These are phyloP conservation scores for Stenoptilia bipunctidactyla DNA, from an alignment of 2,888 invertebrate genomes.

Conservation along the genomic window DNA sequence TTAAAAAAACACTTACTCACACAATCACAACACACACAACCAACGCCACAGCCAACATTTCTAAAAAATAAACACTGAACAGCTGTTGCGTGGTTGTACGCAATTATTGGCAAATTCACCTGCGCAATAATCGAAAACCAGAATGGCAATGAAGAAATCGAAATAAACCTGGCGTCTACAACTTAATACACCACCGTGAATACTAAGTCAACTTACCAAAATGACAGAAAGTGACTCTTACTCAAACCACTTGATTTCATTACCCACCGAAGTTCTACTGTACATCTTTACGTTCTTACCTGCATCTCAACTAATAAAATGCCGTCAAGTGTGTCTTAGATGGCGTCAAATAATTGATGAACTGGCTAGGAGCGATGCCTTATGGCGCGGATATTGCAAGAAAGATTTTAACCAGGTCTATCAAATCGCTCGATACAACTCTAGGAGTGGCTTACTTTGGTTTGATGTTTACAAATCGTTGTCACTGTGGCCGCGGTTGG, in stretches of 20 bases:
- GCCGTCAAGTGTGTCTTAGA: constrained; percentile 35
- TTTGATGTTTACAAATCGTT: constrained; percentile 41
- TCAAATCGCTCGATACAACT: constrained; percentile 25
- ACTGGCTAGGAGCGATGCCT: constrained; percentile 21
- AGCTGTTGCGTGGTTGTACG: constrained; percentile 1
- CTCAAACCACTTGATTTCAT: constrained; percentile 12
- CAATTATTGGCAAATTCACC: neutral
- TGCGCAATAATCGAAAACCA: neutral
- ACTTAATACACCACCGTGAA: neutral
- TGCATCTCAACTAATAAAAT: constrained; percentile 29
- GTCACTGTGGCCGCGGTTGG: constrained; percentile 34
- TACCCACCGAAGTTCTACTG: constrained; percentile 38
- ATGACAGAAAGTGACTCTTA: constrained; percentile 15
- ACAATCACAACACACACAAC: too few species aligned
- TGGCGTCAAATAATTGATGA: constrained; percentile 41
- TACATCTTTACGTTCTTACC: constrained; percentile 33
- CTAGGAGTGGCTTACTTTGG: constrained; percentile 26
- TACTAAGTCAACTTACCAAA: constrained; percentile 5
- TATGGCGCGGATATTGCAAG: constrained; percentile 35
- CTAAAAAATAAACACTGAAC: neutral
- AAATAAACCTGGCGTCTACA: neutral
- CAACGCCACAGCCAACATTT: neutral
- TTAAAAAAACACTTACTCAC: too few species aligned
- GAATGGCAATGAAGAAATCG: neutral
- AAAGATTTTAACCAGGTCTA: constrained; percentile 28